Percentiles rank a stretch among this genome's conserved stretches.
Evolutionary conservation across 2,113 vertebrate genomes (phyloP).

Genomic region (Meles meles): DNA sequence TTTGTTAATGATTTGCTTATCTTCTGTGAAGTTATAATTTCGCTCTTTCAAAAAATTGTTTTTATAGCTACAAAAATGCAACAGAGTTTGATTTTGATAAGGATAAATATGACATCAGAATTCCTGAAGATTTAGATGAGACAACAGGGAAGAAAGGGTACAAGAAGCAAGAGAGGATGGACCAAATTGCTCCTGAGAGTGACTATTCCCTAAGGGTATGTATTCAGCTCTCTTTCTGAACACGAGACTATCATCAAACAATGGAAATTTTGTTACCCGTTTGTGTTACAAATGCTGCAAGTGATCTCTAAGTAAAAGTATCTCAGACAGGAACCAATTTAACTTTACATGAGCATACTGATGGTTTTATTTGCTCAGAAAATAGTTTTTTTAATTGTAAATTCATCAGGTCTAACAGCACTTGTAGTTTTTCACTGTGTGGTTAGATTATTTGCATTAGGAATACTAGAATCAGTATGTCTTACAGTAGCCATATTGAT

Average conservation of each 20-base stretch:
- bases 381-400: background rate
- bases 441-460: background rate
- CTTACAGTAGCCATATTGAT: background rate
- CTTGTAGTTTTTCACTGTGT: background rate
- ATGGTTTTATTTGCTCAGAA: background rate
- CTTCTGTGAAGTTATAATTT: constrained; percentile 31
- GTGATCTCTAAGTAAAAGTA: background rate
- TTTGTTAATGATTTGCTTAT: constrained; percentile 4
- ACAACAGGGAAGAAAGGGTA: constrained; percentile 80
- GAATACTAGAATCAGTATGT: background rate
- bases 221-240: background rate
- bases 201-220: constrained; percentile 87
- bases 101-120: constrained; percentile 93
- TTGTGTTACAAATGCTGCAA: background rate
- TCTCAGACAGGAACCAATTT: background rate
- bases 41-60: constrained; percentile 33
- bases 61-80: constrained; percentile 85
- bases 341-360: background rate
- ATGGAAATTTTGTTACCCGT: background rate
- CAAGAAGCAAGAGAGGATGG: constrained; percentile 81
- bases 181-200: constrained; percentile 88
- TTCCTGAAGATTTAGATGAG: constrained; percentile 89
- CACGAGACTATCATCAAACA: background rate
- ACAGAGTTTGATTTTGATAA: constrained; percentile 92
- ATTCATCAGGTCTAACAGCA: background rate